Base-by-base conservation (phyloP, 2,888 invertebrate species). In the Caenorhabditis drosophilae region DNA sequence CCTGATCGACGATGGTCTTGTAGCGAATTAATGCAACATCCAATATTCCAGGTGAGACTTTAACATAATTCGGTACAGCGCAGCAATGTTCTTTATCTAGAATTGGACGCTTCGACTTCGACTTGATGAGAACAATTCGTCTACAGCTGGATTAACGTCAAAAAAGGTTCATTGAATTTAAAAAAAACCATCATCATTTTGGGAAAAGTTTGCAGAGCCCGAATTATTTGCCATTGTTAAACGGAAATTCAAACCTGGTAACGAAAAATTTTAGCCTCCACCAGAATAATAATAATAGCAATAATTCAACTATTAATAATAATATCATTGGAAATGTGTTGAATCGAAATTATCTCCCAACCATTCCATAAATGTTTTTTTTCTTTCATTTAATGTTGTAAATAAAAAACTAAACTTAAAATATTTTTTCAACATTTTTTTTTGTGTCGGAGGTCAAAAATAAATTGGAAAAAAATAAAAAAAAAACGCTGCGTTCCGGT, bases 21-120 rank as follows among this genome's bases (percentile, higher is more conserved):
- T 85, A 92, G 92, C 75, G 92, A 93, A 84, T 87, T 98, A 42
- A 86, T 93, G 53, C 89, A 90, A 69, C 96, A 97, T 85, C 89
- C 90, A 7, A 95, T 96, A 85, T 95, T 97, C 86, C 91, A 67
- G n/a, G n/a, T n/a, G n/a, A n/a, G n/a, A n/a, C n/a, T n/a, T n/a
- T n/a, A n/a, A n/a, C n/a, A n/a, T n/a, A n/a, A n/a, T n/a, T n/a
- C n/a, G n/a, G n/a, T n/a, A n/a, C n/a, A n/a, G n/a, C n/a, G n/a
- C n/a, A n/a, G n/a, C n/a, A n/a, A n/a, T n/a, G n/a, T n/a, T n/a
- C n/a, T n/a, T n/a, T n/a, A n/a, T n/a, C n/a, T n/a, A n/a, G 31
- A 69, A 69, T 27, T 73, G 73, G 73, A 92, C 50, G 7, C 51
- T 73, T 2, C 52, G 66, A 46, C 31, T 70, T 26, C 53, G 64